Conservation (phyloP, 2,888 invertebrate species). For the Hofmannophila pseudospretella region DNA sequence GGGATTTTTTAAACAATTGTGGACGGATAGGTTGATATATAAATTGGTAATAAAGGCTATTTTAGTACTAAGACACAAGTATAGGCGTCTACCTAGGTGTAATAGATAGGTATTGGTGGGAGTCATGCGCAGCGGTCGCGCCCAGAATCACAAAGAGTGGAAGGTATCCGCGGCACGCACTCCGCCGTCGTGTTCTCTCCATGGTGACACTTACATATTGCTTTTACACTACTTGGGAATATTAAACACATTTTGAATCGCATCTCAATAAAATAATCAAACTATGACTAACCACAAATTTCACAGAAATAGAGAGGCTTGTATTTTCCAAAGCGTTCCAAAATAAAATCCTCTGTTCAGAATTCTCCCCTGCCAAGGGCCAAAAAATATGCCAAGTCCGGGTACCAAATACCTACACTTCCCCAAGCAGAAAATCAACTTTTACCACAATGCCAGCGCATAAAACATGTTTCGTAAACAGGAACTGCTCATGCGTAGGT, state of each 20-base stretch:
- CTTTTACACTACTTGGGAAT: background rate
- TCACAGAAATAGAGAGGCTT: too few relatives aligned
- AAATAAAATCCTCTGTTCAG: background rate
- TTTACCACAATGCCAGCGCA: conserved; percentile 60
- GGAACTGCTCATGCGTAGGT: conserved; percentile 44
- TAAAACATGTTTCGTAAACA: conserved; percentile 68
- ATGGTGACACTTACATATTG: too few relatives aligned
- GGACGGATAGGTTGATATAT: too few relatives aligned
- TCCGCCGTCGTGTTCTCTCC: conserved; percentile 8
- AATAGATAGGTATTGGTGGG: background rate
- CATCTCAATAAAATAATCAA: background rate
- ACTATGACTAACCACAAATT: too few relatives aligned
- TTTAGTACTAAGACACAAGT: conserved; percentile 13
- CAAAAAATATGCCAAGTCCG: conserved; percentile 36
- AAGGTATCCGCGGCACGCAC: conserved; percentile 30
- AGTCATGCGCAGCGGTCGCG: conserved; percentile 15
- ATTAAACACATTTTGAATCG: background rate
- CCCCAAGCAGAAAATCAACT: conserved; percentile 66
- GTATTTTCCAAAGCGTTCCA: too few relatives aligned
- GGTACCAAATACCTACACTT: conserved; percentile 43
- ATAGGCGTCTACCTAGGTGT: too few relatives aligned
- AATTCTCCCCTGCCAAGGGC: conserved; percentile 9
- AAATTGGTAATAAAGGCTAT: background rate
- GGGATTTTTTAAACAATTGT: too few relatives aligned
- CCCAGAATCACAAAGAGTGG: conserved; percentile 23